A percentile compares a stretch with the other conserved stretches of the same genome.
Conservation (phyloP, 92 coral and sea anemone genomes). For the Scolanthus callimorphus region DNA sequence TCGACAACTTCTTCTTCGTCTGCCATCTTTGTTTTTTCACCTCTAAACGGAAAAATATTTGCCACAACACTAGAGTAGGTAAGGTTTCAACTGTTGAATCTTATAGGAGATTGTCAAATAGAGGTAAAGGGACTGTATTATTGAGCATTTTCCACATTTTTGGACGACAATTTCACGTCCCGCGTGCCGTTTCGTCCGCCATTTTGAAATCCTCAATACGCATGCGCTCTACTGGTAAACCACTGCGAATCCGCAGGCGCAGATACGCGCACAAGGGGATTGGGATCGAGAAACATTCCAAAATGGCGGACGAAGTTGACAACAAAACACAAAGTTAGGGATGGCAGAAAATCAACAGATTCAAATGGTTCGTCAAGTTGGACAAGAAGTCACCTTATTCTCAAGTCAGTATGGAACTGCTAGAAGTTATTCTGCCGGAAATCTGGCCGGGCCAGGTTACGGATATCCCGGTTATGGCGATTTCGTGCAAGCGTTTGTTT, state of each 20-base stretch:
- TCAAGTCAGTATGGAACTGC: slow-evolving; percentile 91
- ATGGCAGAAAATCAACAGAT: background rate
- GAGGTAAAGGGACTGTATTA: too few species aligned
- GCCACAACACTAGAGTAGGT: too few species aligned
- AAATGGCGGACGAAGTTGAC: too few species aligned
- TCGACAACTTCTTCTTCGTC: slow-evolving; percentile 93
- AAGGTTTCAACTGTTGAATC: too few species aligned
- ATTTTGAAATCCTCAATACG: slow-evolving; percentile 1
- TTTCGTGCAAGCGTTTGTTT: slow-evolving; percentile 88
- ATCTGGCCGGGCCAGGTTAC: slow-evolving; percentile 67
- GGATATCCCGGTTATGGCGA: slow-evolving; percentile 92
- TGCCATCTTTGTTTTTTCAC: slow-evolving; percentile 40
- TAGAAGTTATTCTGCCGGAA: slow-evolving; percentile 65
- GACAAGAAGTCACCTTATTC: slow-evolving; percentile 47
- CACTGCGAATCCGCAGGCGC: too few species aligned
- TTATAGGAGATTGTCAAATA: too few species aligned
- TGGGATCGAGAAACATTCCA: too few species aligned
- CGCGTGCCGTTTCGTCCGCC: slow-evolving; percentile 7
- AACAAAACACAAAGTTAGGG: too few species aligned
- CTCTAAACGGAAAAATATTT: too few species aligned
- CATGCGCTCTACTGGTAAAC: too few species aligned
- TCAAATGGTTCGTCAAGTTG: slow-evolving; percentile 44
- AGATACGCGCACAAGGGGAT: too few species aligned
- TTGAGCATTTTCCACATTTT: background rate
- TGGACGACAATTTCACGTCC: background rate